Percentiles rank a stretch among this genome's conserved stretches.
These are phyloP conservation scores for Tetropium fuscum DNA, from an alignment of 2,888 invertebrate species.

Conservation along the genomic window DNA sequence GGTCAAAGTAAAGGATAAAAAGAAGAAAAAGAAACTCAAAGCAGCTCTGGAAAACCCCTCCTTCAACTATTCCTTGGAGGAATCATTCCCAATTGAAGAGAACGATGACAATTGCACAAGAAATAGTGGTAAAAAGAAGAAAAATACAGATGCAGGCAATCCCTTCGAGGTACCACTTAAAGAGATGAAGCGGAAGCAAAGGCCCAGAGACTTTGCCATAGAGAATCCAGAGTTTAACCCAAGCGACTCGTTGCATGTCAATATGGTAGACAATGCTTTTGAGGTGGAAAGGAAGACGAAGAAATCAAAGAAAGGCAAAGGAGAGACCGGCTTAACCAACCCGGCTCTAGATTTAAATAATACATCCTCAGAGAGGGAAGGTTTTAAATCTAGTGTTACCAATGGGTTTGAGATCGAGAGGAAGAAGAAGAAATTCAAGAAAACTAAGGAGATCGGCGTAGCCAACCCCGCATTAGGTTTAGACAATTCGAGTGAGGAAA, in stretches of 20 bases:
- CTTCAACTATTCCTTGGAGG: conserved; percentile 22
- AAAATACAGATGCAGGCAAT: conserved; percentile 16
- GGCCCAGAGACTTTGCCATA: conserved; percentile 9
- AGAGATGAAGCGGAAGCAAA: conserved; percentile 19
- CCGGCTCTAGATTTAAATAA: conserved; percentile 44
- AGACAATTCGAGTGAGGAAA: conserved; percentile 22
- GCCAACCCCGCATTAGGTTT: conserved; percentile 47
- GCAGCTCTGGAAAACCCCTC: conserved; percentile 36
- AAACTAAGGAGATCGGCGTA: conserved; percentile 35
- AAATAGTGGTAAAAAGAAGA: conserved; percentile 28
- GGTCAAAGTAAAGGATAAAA: conserved; percentile 34
- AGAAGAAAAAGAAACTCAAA: conserved; percentile 5
- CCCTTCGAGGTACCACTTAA: neutral
- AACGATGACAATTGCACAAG: conserved; percentile 32
- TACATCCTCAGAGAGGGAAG: conserved; percentile 17
- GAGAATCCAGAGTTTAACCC: conserved; percentile 40
- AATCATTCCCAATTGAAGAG: neutral
- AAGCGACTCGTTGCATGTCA: neutral
- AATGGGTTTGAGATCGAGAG: conserved; percentile 33
- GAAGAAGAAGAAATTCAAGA: conserved; percentile 42
- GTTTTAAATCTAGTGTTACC: no score
- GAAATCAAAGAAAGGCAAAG: conserved; percentile 34
- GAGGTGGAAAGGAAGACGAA: conserved; percentile 42
- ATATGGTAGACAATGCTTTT: conserved; percentile 2
- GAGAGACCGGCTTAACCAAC: conserved; percentile 42